Evolutionary conservation across 2,797 vertebrate species (phyloP), one percentile per base, ranked within the genome.

Genomic region (Phoebastria nigripes): DNA sequence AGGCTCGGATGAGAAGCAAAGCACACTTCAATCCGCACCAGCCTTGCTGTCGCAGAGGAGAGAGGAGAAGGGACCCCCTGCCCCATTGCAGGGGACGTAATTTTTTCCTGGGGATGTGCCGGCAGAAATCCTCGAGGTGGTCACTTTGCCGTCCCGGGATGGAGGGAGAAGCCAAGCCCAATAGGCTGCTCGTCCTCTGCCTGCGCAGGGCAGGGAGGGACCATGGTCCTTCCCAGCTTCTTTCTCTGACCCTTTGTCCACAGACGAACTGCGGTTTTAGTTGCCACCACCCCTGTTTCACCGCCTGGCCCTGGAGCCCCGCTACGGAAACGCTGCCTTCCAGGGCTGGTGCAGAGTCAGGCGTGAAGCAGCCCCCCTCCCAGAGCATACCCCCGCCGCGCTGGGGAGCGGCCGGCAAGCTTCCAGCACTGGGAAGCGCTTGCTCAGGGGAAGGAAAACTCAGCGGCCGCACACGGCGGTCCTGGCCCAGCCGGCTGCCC

Each of bases 401-500:
- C 41, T 21, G 74, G 15, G 0, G 3, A 54, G 70, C 16, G 2
- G 24, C 55, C 24, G 3, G 37, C 1, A 2, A 63, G 21, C 58
- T 87, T 9, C 70, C 76, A 88, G 80, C 18, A 0, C 56, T 15
- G 82, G 46, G 46, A 74, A 44, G 35, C 3, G 1, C 65, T 77
- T 16, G 0, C 29, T 35, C 2, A 14, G 39, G 46, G 42, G 11
- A 56, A 66, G 11, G 25, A 17, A 59, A 82, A 1, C 41, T 72
- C 10, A 0, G 54, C 5, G 16, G 61, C 51, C 3, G 0, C 61
- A 35, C 52, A 3, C 13, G 0, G 41, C 1, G 12, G 22, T 39
- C 72, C 82, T 15, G 62, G 8, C 33, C 41, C 37, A 2, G 59
- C 37, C 4, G 6, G 33, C 4, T 69, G 51, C 67, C 51, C 59